phyloP scores from a whole-genome alignment of 2,797 vertebrate genomes.

The Meriones psammophilus region DNA sequence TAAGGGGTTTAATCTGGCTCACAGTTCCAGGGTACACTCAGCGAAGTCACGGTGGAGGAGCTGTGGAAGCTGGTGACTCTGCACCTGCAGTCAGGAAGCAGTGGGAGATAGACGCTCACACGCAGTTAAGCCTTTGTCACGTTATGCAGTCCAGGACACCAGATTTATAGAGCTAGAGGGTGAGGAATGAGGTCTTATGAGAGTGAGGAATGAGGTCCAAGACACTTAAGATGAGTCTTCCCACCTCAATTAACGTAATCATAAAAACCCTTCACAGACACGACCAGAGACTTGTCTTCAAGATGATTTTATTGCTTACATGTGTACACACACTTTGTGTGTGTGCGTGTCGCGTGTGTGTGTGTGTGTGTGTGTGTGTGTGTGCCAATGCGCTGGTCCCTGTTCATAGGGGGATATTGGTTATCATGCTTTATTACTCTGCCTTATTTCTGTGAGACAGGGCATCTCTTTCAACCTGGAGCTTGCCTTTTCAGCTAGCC shows the following conservation, averaged over 20 bases:
- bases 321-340: neutral
- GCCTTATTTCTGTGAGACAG: neutral
- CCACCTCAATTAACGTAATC: neutral
- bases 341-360: neutral
- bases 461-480: neutral
- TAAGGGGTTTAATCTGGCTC: neutral
- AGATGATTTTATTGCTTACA: neutral
- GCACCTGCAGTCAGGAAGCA: neutral
- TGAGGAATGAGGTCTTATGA: neutral
- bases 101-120: neutral
- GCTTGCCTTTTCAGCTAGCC: neutral
- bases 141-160: neutral
- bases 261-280: neutral
- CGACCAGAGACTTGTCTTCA: neutral
- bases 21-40: neutral
- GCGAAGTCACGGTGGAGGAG: neutral
- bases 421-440: neutral
- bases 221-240: neutral
- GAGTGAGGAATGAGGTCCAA: neutral
- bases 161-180: no score
- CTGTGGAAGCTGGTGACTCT: neutral
- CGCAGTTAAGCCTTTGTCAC: neutral
- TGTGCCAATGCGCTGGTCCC: no score
- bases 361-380: neutral
- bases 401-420: neutral